These are phyloP conservation scores for Trichonephila clavipes DNA, from an alignment of 1,140 invertebrate species.

Conservation along the genomic window DNA sequence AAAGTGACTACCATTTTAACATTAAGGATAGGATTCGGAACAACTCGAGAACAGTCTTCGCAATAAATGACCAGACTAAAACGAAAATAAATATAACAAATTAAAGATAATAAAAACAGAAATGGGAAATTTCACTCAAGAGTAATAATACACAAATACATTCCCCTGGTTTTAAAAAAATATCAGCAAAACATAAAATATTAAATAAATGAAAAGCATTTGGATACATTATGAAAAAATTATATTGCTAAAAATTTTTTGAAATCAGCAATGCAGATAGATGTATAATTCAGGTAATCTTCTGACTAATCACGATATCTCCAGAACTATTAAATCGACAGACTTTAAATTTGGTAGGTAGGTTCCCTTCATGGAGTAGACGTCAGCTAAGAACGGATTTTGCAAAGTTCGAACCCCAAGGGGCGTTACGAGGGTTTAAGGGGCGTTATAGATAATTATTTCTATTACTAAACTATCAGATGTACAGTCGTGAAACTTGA, in stretches of 20 bases:
- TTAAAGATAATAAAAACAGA: background rate
- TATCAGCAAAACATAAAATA: background rate
- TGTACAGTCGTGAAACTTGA: too few species aligned
- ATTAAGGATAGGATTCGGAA: constrained; percentile 1
- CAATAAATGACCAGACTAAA: background rate
- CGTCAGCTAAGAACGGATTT: too few species aligned
- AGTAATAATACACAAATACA: background rate
- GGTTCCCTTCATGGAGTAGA: too few species aligned
- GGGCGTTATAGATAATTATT: too few species aligned
- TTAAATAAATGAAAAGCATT: background rate
- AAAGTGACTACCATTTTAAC: background rate
- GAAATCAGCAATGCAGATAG: background rate
- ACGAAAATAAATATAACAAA: background rate
- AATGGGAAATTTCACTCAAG: background rate
- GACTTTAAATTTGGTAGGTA: too few species aligned
- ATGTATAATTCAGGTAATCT: background rate
- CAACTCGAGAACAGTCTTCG: background rate
- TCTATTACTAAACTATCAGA: too few species aligned
- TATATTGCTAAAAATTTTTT: background rate
- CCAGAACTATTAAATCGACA: too few species aligned
- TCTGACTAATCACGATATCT: too few species aligned
- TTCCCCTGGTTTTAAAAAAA: background rate
- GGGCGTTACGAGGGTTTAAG: too few species aligned
- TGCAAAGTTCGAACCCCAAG: too few species aligned
- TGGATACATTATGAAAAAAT: background rate